These are phyloP conservation scores for Drosophila sordidula DNA, from an alignment of 2,888 invertebrate species.

Conservation along the genomic window DNA sequence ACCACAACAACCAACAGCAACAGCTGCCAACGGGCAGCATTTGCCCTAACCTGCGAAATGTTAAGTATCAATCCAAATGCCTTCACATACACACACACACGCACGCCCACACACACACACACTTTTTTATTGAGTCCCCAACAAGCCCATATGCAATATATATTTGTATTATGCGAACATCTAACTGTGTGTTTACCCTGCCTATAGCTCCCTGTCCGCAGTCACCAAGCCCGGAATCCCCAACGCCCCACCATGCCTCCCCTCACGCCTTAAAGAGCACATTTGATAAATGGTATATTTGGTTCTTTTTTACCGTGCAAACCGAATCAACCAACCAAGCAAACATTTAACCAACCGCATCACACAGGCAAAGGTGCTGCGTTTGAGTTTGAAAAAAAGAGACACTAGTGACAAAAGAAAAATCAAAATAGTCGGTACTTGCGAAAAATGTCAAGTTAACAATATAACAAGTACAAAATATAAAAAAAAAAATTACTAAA, in stretches of 20 bases:
- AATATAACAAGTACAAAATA: slow-evolving; percentile 54
- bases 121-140: slow-evolving; percentile 8
- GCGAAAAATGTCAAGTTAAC: slow-evolving; percentile 53
- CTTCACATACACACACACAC: slow-evolving; percentile 3
- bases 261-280: slow-evolving; percentile 36
- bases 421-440: slow-evolving; percentile 61
- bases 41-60: slow-evolving; percentile 34
- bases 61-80: slow-evolving; percentile 51
- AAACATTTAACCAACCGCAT: slow-evolving; percentile 55
- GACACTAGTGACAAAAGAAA: slow-evolving; percentile 85
- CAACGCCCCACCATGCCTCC: slow-evolving; percentile 6
- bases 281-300: slow-evolving; percentile 44
- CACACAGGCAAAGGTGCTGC: slow-evolving; percentile 76
- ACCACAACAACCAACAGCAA: slow-evolving; percentile 23
- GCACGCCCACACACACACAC: slow-evolving; percentile 4
- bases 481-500: slow-evolving; percentile 45
- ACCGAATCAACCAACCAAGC: slow-evolving; percentile 37
- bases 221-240: slow-evolving; percentile 13
- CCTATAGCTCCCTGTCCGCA: slow-evolving; percentile 6
- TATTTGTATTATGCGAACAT: slow-evolving; percentile 30
- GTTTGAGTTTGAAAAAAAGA: slow-evolving; percentile 84
- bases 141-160: slow-evolving; percentile 14
- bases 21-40: slow-evolving; percentile 24
- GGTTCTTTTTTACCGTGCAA: slow-evolving; percentile 35
- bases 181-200: slow-evolving; percentile 36